A percentile compares a stretch with the other conserved stretches of the same genome.
These are phyloP conservation scores for Alexandromys oeconomus DNA, from an alignment of 2,797 vertebrate genomes.

Conservation along the genomic window DNA sequence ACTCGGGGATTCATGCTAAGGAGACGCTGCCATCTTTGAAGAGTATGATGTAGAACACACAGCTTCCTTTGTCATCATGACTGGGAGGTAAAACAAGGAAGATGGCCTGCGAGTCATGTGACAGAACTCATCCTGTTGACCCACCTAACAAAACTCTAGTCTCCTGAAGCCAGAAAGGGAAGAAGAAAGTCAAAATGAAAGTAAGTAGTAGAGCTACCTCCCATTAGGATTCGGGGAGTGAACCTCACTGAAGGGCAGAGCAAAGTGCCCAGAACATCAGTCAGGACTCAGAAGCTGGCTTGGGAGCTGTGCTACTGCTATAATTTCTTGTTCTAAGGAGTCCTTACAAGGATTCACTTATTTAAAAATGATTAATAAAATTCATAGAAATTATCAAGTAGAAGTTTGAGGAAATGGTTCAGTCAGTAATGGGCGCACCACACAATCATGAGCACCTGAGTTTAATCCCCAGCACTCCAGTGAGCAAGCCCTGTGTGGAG, in stretches of 20 bases:
- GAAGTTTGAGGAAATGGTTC: not conserved
- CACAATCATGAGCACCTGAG: not conserved
- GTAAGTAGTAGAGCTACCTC: not conserved
- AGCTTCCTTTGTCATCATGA: not conserved
- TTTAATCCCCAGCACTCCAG: not conserved
- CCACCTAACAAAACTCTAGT: not conserved
- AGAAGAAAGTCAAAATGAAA: not conserved
- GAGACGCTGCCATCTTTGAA: not conserved
- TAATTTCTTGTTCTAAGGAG: not conserved
- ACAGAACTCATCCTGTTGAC: not conserved
- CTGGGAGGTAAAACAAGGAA: not conserved
- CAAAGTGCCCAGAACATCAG: not conserved
- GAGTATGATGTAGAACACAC: not conserved
- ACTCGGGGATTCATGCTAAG: not conserved
- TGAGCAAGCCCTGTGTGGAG: not conserved
- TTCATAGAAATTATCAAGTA: not conserved
- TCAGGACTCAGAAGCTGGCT: not conserved
- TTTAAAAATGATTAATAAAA: conserved; percentile 33
- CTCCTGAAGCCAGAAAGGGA: not conserved
- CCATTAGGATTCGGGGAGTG: not conserved
- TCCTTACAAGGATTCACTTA: not conserved
- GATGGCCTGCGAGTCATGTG: not conserved
- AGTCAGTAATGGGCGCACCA: not conserved
- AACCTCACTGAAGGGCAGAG: not conserved
- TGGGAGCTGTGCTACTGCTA: not conserved